Evolutionary conservation across 1,140 invertebrate genomes (phyloP).

Genomic region (Sinonovacula constricta): DNA sequence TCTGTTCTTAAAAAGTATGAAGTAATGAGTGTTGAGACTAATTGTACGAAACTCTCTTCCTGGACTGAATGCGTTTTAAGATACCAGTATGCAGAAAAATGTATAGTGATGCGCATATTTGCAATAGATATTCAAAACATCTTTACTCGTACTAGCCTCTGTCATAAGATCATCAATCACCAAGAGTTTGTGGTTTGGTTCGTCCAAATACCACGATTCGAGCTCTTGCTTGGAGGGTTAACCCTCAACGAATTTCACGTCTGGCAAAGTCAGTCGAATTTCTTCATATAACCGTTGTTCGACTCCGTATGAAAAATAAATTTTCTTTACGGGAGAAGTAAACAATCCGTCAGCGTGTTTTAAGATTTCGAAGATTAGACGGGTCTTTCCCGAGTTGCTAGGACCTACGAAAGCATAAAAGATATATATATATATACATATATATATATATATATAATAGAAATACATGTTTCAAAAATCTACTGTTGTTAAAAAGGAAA

Average conservation of each 20-base stretch:
- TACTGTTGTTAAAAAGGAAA: no score
- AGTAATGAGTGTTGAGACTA: constrained; percentile 31
- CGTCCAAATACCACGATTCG: constrained; percentile 27
- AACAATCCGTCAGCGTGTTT: no score
- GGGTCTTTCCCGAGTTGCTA: no score
- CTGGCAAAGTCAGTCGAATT: constrained; percentile 13
- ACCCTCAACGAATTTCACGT: constrained; percentile 25
- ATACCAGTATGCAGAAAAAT: constrained; percentile 24
- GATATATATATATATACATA: no score
- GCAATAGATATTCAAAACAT: background rate
- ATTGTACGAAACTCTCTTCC: background rate
- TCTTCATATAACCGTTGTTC: constrained; percentile 36
- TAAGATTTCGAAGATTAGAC: no score
- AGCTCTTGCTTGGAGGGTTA: constrained; percentile 37
- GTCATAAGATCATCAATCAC: background rate
- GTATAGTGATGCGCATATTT: constrained; percentile 32
- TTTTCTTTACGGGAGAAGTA: no score
- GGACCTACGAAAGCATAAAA: no score
- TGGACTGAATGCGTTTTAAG: constrained; percentile 32
- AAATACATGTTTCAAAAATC: no score
- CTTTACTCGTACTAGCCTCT: background rate
- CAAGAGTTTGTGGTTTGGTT: constrained; percentile 20
- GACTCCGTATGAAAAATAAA: constrained; percentile 4
- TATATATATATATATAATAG: no score
- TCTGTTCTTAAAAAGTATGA: constrained; percentile 50